A percentile compares a stretch with the other conserved stretches of the same genome.
These are phyloP conservation scores for Zeugodacus cucurbitae DNA, from an alignment of 1,140 invertebrate species.

Conservation along the genomic window DNA sequence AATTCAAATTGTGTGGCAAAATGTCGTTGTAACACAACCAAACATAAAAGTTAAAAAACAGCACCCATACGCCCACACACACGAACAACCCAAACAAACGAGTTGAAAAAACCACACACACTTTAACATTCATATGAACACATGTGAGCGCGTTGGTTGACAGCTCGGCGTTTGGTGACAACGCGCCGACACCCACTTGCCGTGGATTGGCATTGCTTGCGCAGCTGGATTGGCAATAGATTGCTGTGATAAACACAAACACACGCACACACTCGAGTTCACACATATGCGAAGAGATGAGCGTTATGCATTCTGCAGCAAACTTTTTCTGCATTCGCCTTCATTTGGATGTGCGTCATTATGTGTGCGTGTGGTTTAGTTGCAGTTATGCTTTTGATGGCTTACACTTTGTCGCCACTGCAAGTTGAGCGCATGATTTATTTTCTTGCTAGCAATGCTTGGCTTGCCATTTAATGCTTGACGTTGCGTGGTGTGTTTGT, in stretches of 20 bases:
- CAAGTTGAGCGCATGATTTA: not conserved
- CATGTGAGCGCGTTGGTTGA: not conserved
- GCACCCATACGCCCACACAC: not conserved
- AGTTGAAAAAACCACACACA: not conserved
- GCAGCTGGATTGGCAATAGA: not conserved
- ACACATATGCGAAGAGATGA: not conserved
- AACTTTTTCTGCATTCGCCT: not conserved
- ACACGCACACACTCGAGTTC: not conserved
- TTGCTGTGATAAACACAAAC: not conserved
- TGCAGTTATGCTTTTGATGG: constrained; percentile 12
- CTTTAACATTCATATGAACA: not conserved
- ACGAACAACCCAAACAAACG: not conserved
- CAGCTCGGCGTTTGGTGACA: not conserved
- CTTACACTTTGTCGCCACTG: not conserved
- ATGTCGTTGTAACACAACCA: not conserved
- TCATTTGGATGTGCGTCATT: not conserved
- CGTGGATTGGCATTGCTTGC: not conserved
- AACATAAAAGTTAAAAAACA: not conserved
- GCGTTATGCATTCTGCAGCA: too few relatives aligned
- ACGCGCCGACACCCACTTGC: not conserved
- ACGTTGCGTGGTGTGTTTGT: not conserved
- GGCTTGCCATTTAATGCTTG: too few relatives aligned
- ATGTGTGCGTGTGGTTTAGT: not conserved
- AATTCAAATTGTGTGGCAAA: constrained; percentile 14
- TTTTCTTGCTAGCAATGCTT: not conserved